Evolutionary conservation across 1,140 invertebrate genomes (phyloP), one percentile per base, ranked within the genome.

Genomic region (Euura lappo): DNA sequence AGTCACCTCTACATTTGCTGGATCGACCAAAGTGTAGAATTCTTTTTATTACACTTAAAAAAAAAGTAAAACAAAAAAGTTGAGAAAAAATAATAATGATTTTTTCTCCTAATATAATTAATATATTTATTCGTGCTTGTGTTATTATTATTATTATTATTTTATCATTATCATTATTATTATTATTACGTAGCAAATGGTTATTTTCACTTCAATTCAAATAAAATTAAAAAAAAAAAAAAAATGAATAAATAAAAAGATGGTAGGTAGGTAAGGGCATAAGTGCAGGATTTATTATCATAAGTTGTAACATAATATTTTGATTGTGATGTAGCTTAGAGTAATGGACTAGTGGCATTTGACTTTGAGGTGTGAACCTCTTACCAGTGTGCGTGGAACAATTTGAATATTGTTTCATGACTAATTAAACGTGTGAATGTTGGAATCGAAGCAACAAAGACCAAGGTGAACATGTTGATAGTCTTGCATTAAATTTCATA

Each of bases 61-160:
- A 71, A 69, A 46, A 71, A 51, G 71, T 65, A 28, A 69, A 71
- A 65, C 67, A 72, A 45, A 42, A 43, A 51, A 51, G 72, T 72
- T 73, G 64, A 42, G 65, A 65, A 72, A 13, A 70, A 76, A 74
- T 44, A 73, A 60, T 60, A 65, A 77, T 45, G 81, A 76, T 80
- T 80, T 70, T 28, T 28, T 75, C 74, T 75, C 75, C 69, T 81
- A 81, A 81, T 81, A 81, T 82, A 82, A 80, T 77, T 72, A 78
- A 72, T 73, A 80, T 85, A 83, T 85, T 84, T 85, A 84, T 85
- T 84, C 80, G 78, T 80, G 79, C 78, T 82, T 80, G 76, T 74
- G 74, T 81, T 81, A 77, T 78, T 70, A 73, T 72, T 71, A 72
- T 51, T 13, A 45, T 45, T 45, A 43, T 44, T 42, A 69, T 73